Conservation (phyloP, 2,797 vertebrate genomes). For the Channallabes apus region DNA sequence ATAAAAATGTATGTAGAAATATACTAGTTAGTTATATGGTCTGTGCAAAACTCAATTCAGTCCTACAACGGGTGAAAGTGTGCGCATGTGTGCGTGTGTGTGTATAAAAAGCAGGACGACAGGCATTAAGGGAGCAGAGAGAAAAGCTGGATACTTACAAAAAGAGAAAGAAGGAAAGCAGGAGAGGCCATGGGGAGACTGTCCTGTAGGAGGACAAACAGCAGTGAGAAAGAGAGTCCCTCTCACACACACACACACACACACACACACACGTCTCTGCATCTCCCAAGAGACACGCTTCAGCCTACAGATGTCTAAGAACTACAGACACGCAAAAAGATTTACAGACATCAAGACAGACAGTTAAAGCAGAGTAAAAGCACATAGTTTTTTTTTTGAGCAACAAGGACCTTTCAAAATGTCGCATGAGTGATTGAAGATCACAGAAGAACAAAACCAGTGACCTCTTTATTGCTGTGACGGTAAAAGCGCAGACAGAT, state of each 20-base stretch:
- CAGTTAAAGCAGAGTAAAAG: constrained; percentile 28
- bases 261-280: constrained; percentile 50
- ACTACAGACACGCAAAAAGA: constrained; percentile 22
- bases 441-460: not conserved
- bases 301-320: constrained; percentile 17
- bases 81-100: not conserved
- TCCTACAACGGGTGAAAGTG: constrained; percentile 1
- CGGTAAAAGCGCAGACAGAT: not conserved
- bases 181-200: constrained; percentile 99
- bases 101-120: constrained; percentile 52
- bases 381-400: not conserved
- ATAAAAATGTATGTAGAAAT: not conserved
- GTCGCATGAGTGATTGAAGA: not conserved
- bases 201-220: constrained; percentile 99
- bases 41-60: not conserved
- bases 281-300: constrained; percentile 13
- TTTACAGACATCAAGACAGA: not conserved
- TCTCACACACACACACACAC: constrained; percentile 35
- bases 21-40: not conserved
- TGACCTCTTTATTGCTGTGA: not conserved
- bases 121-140: constrained; percentile 26
- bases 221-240: constrained; percentile 72
- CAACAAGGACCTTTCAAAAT: not conserved
- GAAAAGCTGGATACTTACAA: constrained; percentile 96
- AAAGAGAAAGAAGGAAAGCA: constrained; percentile 99